Evolutionary conservation across 2,888 invertebrate species (phyloP), one percentile per base, ranked within the genome.

Genomic region (Tetropium fuscum): DNA sequence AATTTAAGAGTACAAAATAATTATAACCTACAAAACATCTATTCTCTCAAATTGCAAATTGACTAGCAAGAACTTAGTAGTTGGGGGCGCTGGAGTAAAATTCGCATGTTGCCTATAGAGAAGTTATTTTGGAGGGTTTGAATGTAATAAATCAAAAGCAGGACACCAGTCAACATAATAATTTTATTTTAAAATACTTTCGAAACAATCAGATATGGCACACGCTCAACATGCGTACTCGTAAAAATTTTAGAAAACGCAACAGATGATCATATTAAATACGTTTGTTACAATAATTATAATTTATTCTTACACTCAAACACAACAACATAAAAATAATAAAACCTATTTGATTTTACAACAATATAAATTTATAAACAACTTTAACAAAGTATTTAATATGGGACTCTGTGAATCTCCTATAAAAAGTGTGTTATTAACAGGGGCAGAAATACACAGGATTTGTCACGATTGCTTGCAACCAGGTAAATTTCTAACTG

Each of bases 391-490:
- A 64, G 62, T 65, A 69, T 71, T 72, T 72, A 72, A 66, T 68
- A 65, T 63, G 64, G n/a, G n/a, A 70, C 71, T 70, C 63, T 69
- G 61, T 56, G 62, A 55, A 36, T 58, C 59, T 41, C 48, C 59
- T 59, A 57, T 47, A 43, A 61, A 57, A 62, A 57, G 64, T 60
- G 65, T 44, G 41, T 60, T 59, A 59, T 55, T 66, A 69, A 69
- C 63, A 69, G 65, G 58, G 68, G 63, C 60, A 62, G 40, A 62
- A 64, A 60, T 44, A 58, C 8, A 27, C 27, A 64, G 68, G 68
- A 54, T 72, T 65, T 78, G 82, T 87, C 87, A 88, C 82, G 88
- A 88, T 71, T 87, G 86, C 71, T 86, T 87, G 75, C 88, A 88
- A 6, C 86, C 85, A 32, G 87, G 84, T 69, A 87, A 83, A 78